Conservation (phyloP, 2,797 vertebrate genomes). For the Hozukius guyotensis region DNA sequence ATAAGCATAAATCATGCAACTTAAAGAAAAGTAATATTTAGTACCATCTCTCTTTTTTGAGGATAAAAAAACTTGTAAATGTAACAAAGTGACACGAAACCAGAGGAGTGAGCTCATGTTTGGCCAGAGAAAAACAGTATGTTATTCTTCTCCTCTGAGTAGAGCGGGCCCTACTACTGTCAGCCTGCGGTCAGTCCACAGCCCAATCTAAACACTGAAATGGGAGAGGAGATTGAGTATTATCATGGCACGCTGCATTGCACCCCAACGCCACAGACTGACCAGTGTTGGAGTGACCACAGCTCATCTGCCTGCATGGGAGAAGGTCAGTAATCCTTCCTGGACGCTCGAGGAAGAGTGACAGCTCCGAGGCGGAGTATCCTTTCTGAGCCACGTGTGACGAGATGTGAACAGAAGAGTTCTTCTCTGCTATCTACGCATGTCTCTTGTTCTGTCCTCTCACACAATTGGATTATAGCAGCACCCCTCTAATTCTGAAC, state of each 20-base stretch:
- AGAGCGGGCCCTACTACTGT: constrained; percentile 29
- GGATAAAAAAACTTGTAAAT: not conserved
- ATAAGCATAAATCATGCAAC: not conserved
- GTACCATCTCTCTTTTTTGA: not conserved
- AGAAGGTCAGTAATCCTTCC: constrained; percentile 60
- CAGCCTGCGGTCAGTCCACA: constrained; percentile 47
- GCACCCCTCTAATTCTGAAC: constrained; percentile 66
- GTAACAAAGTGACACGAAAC: constrained; percentile 7
- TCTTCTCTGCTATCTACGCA: constrained; percentile 54
- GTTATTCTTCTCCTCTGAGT: constrained; percentile 30
- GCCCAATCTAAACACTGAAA: constrained; percentile 61
- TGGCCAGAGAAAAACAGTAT: constrained; percentile 20
- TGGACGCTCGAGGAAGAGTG: constrained; percentile 33
- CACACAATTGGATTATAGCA: constrained; percentile 81
- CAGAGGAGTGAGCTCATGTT: constrained; percentile 35
- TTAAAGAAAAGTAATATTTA: not conserved
- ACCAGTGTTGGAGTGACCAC: constrained; percentile 51
- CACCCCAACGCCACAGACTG: constrained; percentile 47
- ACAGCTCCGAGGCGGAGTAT: constrained; percentile 31
- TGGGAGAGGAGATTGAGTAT: constrained; percentile 59
- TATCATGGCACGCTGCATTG: constrained; percentile 55
- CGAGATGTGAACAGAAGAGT: constrained; percentile 53
- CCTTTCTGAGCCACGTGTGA: constrained; percentile 44
- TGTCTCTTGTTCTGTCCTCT: constrained; percentile 61
- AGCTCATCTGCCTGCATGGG: constrained; percentile 49